Conservation (phyloP, 2,888 invertebrate species). For the Trichogramma evanescens region DNA sequence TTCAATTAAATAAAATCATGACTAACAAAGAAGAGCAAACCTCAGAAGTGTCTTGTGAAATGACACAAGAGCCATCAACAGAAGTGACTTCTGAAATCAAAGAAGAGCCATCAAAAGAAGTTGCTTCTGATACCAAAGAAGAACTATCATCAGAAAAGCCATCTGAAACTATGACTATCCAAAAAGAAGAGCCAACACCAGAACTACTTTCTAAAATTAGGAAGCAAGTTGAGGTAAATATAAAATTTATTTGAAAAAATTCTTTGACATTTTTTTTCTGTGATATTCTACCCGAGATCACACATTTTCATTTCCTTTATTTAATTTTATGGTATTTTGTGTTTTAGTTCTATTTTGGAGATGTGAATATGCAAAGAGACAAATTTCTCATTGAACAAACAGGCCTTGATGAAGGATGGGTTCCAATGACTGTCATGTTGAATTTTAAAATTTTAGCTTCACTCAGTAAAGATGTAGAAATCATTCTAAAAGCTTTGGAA, state of each 20-base stretch:
- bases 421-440: conserved; percentile 73
- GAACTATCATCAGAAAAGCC: too few species aligned
- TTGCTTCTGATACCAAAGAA: too few species aligned
- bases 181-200: conserved; percentile 24
- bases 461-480: conserved; percentile 60
- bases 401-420: conserved; percentile 84
- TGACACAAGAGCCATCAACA: too few species aligned
- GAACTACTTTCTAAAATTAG: conserved; percentile 34
- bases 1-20: too few species aligned
- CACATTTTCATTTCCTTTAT: neutral
- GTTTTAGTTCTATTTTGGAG: conserved; percentile 72
- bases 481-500: conserved; percentile 67
- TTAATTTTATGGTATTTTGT: neutral
- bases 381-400: conserved; percentile 87
- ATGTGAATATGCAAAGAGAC: conserved; percentile 85
- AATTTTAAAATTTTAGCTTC: conserved; percentile 81
- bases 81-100: too few species aligned
- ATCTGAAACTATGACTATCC: conserved; percentile 37
- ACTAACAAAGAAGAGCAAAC: too few species aligned
- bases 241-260: neutral
- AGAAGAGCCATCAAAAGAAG: too few species aligned
- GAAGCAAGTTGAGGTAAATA: conserved; percentile 26
- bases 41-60: too few species aligned
- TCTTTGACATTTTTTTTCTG: neutral
- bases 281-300: neutral